These are phyloP conservation scores for Natrix natrix DNA, from an alignment of 2,797 vertebrate genomes.

Conservation along the genomic window DNA sequence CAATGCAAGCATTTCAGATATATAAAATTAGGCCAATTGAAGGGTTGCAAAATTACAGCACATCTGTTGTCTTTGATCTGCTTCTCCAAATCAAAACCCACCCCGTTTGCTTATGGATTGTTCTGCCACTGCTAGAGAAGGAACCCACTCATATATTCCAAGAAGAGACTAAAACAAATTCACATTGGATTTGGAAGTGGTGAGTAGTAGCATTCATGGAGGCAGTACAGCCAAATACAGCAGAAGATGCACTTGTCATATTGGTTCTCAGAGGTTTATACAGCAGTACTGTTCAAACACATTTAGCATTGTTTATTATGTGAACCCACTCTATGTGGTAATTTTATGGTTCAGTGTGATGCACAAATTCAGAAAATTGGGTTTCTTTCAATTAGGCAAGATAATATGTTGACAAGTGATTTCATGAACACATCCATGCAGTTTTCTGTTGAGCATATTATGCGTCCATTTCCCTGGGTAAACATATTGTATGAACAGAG, in stretches of 20 bases:
- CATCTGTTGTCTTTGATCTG: background rate
- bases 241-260: background rate
- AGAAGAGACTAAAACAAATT: background rate
- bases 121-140: background rate
- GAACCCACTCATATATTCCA: background rate
- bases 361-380: background rate
- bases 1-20: background rate
- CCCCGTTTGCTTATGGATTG: background rate
- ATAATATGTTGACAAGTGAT: background rate
- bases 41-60: background rate
- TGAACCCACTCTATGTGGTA: background rate
- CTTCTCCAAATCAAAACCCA: background rate
- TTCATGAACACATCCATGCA: background rate
- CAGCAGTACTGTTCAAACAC: background rate
- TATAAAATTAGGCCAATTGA: background rate
- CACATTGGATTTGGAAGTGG: background rate
- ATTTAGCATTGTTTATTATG: background rate
- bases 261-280: background rate
- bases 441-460: background rate
- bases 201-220: background rate
- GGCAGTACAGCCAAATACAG: background rate
- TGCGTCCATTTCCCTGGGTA: background rate
- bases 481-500: background rate
- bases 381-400: background rate
- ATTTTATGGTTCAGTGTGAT: background rate